Conservation (phyloP, 2,888 invertebrate species). For the Nephrotoma flavescens region DNA sequence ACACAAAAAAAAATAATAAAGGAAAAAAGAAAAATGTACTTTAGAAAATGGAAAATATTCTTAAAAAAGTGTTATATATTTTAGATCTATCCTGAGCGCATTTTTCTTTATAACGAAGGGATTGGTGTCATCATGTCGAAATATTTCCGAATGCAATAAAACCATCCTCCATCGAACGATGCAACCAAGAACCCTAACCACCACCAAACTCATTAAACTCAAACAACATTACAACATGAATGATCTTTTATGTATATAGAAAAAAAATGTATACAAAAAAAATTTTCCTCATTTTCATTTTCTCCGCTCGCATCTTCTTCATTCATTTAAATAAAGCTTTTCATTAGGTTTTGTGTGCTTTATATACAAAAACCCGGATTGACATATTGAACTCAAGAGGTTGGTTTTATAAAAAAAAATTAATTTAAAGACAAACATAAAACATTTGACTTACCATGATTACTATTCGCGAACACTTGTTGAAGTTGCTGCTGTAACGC, state of each 20-base stretch:
- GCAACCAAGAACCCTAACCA: background rate
- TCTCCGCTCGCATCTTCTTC: background rate
- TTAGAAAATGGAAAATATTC: background rate
- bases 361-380: background rate
- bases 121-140: background rate
- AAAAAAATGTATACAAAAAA: background rate
- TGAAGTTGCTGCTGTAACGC: conserved; percentile 44
- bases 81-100: background rate
- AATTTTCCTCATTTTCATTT: background rate
- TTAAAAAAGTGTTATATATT: background rate
- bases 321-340: background rate
- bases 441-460: conserved; percentile 27
- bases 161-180: background rate
- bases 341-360: background rate
- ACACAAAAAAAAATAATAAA: background rate
- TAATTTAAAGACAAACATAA: background rate
- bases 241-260: background rate
- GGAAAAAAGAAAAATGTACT: background rate
- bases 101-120: background rate
- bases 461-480: conserved; percentile 39
- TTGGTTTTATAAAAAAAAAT: background rate
- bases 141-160: background rate
- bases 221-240: background rate
- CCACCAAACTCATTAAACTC: background rate
- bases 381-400: background rate